These are phyloP conservation scores for Drosophila diplacantha DNA, from an alignment of 2,888 invertebrate species.

Conservation along the genomic window DNA sequence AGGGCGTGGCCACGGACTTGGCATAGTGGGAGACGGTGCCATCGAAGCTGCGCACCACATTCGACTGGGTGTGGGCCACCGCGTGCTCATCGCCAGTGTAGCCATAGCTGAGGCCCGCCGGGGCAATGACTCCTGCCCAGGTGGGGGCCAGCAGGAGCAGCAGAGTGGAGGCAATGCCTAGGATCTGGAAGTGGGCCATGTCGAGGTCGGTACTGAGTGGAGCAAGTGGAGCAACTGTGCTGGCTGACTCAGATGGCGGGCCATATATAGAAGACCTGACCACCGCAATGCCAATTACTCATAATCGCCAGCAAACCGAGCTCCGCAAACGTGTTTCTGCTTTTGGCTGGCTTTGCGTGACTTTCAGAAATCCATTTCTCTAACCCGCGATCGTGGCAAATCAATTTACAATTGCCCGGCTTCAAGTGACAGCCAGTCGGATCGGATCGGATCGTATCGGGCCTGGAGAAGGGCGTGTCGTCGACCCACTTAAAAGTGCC, in stretches of 20 bases:
- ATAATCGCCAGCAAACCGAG: conserved; percentile 22
- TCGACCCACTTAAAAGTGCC: conserved; percentile 32
- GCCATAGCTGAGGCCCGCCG: conserved; percentile 50
- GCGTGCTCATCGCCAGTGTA: conserved; percentile 61
- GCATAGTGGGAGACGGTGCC: conserved; percentile 79
- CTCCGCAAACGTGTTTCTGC: conserved; percentile 35
- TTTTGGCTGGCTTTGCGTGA: conserved; percentile 57
- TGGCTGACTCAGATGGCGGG: conserved; percentile 8
- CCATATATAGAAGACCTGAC: conserved; percentile 52
- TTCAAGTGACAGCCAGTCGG: conserved; percentile 48
- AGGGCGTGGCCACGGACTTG: conserved; percentile 81
- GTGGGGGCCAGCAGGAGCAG: conserved; percentile 78
- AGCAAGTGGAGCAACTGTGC: conserved; percentile 59
- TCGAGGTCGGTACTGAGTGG: conserved; percentile 58
- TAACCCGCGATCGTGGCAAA: conserved; percentile 62
- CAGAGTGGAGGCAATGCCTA: conserved; percentile 80
- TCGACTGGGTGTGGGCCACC: conserved; percentile 79
- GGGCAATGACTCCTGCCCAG: conserved; percentile 80
- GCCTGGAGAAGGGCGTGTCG: conserved; percentile 57
- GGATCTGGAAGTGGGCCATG: conserved; percentile 78
- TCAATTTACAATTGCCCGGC: conserved; percentile 55
- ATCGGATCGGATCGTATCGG: conserved; percentile 4
- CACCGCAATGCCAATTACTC: conserved; percentile 45
- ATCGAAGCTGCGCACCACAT: conserved; percentile 80
- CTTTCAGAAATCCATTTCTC: conserved; percentile 69